Evolutionary conservation across 2,888 invertebrate genomes (phyloP).

Genomic region (Chalcis sispes): DNA sequence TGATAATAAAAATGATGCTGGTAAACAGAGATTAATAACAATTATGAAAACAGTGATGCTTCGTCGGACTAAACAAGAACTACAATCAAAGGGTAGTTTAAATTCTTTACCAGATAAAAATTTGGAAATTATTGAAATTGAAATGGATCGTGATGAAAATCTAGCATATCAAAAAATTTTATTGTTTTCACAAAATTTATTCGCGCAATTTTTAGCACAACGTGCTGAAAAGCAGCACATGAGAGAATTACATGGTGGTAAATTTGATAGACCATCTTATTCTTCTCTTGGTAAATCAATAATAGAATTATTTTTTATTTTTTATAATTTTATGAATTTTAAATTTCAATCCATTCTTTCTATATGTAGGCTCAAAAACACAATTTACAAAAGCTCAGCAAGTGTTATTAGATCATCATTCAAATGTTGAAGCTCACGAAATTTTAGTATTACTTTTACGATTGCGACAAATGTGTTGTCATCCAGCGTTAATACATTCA

Average conservation of each 20-base stretch:
- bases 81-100: conserved; percentile 82
- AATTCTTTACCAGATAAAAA: conserved; percentile 81
- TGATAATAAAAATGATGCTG: conserved; percentile 87
- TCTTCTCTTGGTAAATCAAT: conserved; percentile 30
- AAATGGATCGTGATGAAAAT: conserved; percentile 83
- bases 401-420: conserved; percentile 67
- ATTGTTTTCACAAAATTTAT: conserved; percentile 84
- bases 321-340: conserved; percentile 9
- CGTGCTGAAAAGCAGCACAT: conserved; percentile 81
- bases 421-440: conserved; percentile 78
- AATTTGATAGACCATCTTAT: conserved; percentile 58
- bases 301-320: conserved; percentile 17
- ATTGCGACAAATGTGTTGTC: conserved; percentile 92
- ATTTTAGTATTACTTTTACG: conserved; percentile 90
- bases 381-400: conserved; percentile 72
- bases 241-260: conserved; percentile 62
- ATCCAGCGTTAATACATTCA: conserved; percentile 87
- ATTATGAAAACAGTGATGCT: conserved; percentile 91
- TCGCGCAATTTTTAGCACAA: conserved; percentile 87
- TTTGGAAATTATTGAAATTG: conserved; percentile 79
- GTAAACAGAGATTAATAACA: conserved; percentile 88
- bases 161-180: conserved; percentile 87
- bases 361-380: conserved; percentile 62
- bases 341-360: conserved; percentile 24
- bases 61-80: conserved; percentile 90